Evolutionary conservation across 2,113 vertebrate species (phyloP).

Genomic region (Melanotaenia duboulayi): DNA sequence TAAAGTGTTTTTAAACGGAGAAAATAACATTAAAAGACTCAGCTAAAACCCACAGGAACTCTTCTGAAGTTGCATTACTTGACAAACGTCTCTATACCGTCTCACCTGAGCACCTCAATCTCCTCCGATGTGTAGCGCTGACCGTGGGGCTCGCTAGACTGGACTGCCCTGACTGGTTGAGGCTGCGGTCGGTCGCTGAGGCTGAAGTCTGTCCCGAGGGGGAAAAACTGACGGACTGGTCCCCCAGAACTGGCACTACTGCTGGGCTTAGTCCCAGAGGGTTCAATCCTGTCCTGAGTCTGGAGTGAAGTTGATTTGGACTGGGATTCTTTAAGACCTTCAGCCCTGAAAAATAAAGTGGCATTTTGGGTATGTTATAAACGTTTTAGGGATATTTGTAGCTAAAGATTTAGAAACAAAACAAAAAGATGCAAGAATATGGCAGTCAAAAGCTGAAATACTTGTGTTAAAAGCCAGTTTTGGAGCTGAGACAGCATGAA

Average conservation of each 20-base stretch:
- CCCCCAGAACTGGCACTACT: constrained; percentile 41
- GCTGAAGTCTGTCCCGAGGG: constrained; percentile 90
- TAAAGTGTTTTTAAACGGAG: neutral
- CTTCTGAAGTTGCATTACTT: rapidly evolving
- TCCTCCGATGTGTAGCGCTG: constrained; percentile 94
- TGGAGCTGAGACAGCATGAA: neutral
- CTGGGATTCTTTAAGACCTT: constrained; percentile 91
- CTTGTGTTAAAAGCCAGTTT: neutral
- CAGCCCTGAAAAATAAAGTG: constrained; percentile 85
- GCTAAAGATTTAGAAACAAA: neutral
- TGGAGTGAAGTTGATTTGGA: constrained; percentile 77
- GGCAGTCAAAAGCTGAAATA: neutral
- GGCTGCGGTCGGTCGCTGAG: constrained; percentile 90
- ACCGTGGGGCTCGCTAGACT: constrained; percentile 90
- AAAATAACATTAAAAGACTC: neutral
- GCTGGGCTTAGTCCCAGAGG: constrained; percentile 76
- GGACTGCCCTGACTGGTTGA: constrained; percentile 86
- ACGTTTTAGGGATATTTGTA: neutral
- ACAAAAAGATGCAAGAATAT: neutral
- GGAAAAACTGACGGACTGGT: constrained; percentile 87
- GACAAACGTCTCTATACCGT: too few relatives aligned
- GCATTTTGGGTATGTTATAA: neutral
- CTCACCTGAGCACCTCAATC: constrained; percentile 96
- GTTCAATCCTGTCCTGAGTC: constrained; percentile 82
- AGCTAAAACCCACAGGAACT: neutral